phyloP scores from a whole-genome alignment of 2,888 invertebrate species.

The Halictus quadricinctus region DNA sequence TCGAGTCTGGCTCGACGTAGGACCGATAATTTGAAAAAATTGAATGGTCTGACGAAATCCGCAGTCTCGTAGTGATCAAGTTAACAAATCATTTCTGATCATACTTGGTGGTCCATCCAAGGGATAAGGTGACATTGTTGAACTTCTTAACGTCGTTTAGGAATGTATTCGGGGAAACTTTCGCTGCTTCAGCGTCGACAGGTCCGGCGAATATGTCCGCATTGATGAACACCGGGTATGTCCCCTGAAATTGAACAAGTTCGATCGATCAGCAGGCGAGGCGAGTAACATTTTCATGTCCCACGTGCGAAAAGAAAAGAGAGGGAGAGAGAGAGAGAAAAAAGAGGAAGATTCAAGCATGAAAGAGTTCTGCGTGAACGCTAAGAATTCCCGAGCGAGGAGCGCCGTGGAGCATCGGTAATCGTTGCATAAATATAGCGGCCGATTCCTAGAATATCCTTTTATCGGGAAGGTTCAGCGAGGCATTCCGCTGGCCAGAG shows the following conservation, averaged over 20 bases:
- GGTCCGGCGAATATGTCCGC: conserved; percentile 94
- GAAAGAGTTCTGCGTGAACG: not conserved
- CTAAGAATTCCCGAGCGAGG: conserved; percentile 6
- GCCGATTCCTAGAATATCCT: conserved; percentile 15
- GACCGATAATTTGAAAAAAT: no score
- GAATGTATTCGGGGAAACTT: conserved; percentile 88
- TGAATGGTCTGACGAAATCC: no score
- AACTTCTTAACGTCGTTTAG: conserved; percentile 85
- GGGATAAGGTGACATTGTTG: conserved; percentile 87
- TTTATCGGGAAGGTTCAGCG: conserved; percentile 20
- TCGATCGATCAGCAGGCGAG: not conserved
- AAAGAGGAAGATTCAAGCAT: not conserved
- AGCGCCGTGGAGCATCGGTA: conserved; percentile 8
- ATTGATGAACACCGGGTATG: conserved; percentile 92
- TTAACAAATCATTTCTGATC: not conserved
- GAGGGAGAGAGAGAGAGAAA: no score
- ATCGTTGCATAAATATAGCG: conserved; percentile 22
- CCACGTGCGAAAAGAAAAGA: not conserved
- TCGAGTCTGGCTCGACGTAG: no score
- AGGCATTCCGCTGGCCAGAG: conserved; percentile 14
- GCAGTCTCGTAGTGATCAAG: no score
- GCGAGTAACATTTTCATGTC: not conserved
- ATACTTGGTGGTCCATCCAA: conserved; percentile 93
- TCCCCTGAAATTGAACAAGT: conserved; percentile 83
- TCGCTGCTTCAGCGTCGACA: conserved; percentile 84